Evolutionary conservation across 2,113 vertebrate species (phyloP), one percentile per base, ranked within the genome.

Genomic region (Sphyrna mokarran): DNA sequence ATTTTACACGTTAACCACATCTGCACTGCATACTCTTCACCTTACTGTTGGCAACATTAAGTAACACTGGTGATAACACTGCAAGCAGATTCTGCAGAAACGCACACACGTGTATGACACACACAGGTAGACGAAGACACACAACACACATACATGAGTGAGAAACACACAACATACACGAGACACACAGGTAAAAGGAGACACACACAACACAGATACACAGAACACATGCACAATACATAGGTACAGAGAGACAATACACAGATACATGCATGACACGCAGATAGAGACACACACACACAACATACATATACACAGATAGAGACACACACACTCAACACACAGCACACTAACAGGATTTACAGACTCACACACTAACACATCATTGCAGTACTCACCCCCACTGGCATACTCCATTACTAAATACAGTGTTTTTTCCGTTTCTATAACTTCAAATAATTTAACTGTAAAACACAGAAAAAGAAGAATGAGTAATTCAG

Each of bases 371-470:
- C 86, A 54, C 43, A 54, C 89, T 54, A 54, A 61, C 23, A 63
- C 4, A 8, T 0, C 33, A 1, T 33, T 1, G 5, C 33, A 7
- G n/a, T 93, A 96, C 98, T 97, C 97, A 99, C 98, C 98, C 97
- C 98, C 98, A 93, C 98, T 99, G 20, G 98, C 98, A 0, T 99
- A 99, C 96, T 99, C 99, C 99, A 99, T 99, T 96, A 99, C 98
- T 94, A 99, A 97, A 97, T 99, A 99, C 96, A 99, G 98, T 0
- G 98, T 99, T 97, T 99, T 99, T 72, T 29, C 70, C 23, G 23
- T 72, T 26, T 72, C 70, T 72, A 29, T 29, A 72, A 72, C 70
- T 72, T 99, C 98, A 96, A 99, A 99, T 96, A 99, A 98, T 96
- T 99, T 99, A 97, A 99, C 99, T 99, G 96, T 54, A 96, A 14